A percentile compares a stretch with the other conserved stretches of the same genome.
Evolutionary conservation across 2,888 invertebrate species (phyloP).

Genomic region (Sarcophaga subvicina): DNA sequence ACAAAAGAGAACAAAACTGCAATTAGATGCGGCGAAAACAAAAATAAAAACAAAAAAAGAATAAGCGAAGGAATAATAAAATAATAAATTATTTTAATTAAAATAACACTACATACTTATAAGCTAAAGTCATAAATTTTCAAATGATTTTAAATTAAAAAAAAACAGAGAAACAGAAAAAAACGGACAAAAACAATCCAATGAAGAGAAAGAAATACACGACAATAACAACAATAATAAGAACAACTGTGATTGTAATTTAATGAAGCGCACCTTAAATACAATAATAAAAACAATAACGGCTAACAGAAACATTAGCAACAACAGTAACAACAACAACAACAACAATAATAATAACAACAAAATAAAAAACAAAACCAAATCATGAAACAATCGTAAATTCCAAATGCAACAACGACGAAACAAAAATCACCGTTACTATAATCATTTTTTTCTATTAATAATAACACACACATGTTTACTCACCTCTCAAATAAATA

Average conservation of each 20-base stretch:
- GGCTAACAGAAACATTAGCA: neutral
- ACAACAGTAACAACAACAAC: neutral
- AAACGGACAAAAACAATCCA: constrained; percentile 1
- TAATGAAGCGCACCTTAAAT: constrained; percentile 69
- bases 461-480: neutral
- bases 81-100: constrained; percentile 69
- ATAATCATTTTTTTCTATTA: constrained; percentile 24
- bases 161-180: constrained; percentile 23
- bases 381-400: constrained; percentile 64
- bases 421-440: constrained; percentile 56
- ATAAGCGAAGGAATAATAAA: constrained; percentile 62
- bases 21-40: constrained; percentile 45
- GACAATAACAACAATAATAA: constrained; percentile 19
- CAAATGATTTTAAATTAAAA: constrained; percentile 56
- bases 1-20: constrained; percentile 41
- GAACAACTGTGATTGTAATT: constrained; percentile 31
- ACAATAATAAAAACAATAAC: constrained; percentile 5
- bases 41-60: neutral
- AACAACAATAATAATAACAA: neutral
- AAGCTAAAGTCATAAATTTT: constrained; percentile 65
- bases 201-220: constrained; percentile 50
- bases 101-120: constrained; percentile 52
- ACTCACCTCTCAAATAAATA: constrained; percentile 6
- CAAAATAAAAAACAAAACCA: constrained; percentile 16
- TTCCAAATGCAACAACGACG: constrained; percentile 45